Conservation (phyloP, 2,113 vertebrate genomes). For the Odontophorus gujanensis region DNA sequence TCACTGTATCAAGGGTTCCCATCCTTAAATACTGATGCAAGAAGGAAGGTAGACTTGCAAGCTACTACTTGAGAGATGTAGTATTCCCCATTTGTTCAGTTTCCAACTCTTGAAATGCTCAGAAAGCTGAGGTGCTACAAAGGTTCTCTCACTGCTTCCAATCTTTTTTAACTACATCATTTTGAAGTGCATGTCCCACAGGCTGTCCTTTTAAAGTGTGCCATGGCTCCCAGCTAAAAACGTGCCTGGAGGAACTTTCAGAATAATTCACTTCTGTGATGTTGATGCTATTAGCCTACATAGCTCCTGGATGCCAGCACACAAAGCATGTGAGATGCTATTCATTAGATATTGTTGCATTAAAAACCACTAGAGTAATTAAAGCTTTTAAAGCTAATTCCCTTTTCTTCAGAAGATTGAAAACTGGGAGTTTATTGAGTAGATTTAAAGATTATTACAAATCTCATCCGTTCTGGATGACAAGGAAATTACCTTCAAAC, state of each 20-base stretch:
- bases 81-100: background rate
- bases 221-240: background rate
- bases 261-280: background rate
- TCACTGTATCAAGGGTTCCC: background rate
- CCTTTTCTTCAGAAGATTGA: background rate
- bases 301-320: background rate
- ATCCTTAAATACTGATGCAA: background rate
- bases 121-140: background rate
- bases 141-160: background rate
- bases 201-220: background rate
- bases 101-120: background rate
- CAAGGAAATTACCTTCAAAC: background rate
- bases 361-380: background rate
- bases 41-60: background rate
- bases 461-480: background rate
- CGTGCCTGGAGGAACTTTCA: background rate
- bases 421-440: background rate
- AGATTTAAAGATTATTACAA: background rate
- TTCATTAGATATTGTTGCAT: background rate
- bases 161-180: fast-evolving
- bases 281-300: background rate
- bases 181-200: background rate
- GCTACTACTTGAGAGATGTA: fast-evolving
- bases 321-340: background rate
- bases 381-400: background rate